Evolutionary conservation across 37 sponge, comb jelly and placozoan genomes (phyloP), one percentile per base, ranked within the genome.

Genomic region (Axinella damicornis): DNA sequence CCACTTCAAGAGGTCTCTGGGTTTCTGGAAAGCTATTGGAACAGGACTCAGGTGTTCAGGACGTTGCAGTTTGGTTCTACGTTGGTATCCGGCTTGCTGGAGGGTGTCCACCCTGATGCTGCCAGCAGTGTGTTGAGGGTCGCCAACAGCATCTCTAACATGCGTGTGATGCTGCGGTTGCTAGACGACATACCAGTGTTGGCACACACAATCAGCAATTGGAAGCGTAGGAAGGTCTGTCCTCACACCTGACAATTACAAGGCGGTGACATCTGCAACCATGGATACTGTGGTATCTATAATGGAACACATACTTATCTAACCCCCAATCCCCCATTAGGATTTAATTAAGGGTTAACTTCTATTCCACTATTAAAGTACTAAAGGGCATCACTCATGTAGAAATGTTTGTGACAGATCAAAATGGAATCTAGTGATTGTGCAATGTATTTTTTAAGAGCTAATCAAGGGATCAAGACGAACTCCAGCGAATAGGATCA

Each of bases 21-120:
- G 40, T 91, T 91, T 31, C 67, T 91, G 65, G 87, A 91, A 24
- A 81, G 69, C 71, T 82, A 91, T 77, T 81, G 86, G 86, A n/a
- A 27, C 0, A 74, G 91, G 19, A 81, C 80, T 39, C 86, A 76
- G 30, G 72, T 91, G 56, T 69, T 76, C 38, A 55, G 86, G 1
- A 81, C 78, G 35, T 53, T 77, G 20, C 88, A 91, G 38, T 91
- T 65, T 66, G 46, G 68, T 1, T 22, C 83, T 5, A 68, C 69
- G 13, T 24, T 85, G 63, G 22, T 85, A 15, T 34, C 74, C 17
- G 81, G 87, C 19, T 33, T 76, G 28, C 12, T 80, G 58, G 62
- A 70, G 31, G 1, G 20, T 6, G 0, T 20, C 40, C 5, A 27
- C 5, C 74, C 63, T 0, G 59, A 11, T 5, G 24, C 57, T 20